Conservation (phyloP, 2,888 invertebrate genomes). For the Polyommatus icarus region DNA sequence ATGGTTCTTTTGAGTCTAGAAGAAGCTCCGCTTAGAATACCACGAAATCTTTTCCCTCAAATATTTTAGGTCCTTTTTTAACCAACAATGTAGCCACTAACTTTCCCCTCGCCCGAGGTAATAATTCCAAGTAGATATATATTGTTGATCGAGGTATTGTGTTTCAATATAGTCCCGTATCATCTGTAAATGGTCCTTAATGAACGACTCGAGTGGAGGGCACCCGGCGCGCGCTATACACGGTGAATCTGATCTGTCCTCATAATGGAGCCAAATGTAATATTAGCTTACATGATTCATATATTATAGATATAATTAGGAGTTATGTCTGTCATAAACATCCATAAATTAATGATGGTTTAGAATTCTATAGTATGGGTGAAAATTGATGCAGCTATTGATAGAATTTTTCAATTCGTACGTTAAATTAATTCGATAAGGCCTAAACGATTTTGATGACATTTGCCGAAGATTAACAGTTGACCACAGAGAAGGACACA, state of each 20-base stretch:
- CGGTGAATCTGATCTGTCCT: constrained; percentile 4
- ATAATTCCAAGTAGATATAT: constrained; percentile 10
- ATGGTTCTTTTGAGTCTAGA: neutral
- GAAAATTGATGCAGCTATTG: neutral
- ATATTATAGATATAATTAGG: neutral
- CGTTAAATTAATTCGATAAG: too few species aligned
- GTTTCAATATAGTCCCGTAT: constrained; percentile 28
- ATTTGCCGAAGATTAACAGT: too few species aligned
- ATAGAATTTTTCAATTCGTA: neutral
- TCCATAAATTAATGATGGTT: neutral
- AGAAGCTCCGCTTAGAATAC: neutral
- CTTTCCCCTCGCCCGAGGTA: neutral
- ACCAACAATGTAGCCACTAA: neutral
- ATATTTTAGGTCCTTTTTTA: constrained; percentile 1
- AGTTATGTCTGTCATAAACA: neutral
- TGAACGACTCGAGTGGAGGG: neutral
- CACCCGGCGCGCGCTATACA: neutral
- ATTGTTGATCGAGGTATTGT: constrained; percentile 25
- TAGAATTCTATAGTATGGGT: neutral
- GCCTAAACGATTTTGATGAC: too few species aligned
- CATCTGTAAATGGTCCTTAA: constrained; percentile 23
- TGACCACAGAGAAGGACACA: too few species aligned
- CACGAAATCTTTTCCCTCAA: neutral
- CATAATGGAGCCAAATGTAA: neutral
- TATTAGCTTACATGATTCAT: neutral